Base-by-base conservation (phyloP, 2,888 invertebrate species). In the Pseudanteris insignis region DNA sequence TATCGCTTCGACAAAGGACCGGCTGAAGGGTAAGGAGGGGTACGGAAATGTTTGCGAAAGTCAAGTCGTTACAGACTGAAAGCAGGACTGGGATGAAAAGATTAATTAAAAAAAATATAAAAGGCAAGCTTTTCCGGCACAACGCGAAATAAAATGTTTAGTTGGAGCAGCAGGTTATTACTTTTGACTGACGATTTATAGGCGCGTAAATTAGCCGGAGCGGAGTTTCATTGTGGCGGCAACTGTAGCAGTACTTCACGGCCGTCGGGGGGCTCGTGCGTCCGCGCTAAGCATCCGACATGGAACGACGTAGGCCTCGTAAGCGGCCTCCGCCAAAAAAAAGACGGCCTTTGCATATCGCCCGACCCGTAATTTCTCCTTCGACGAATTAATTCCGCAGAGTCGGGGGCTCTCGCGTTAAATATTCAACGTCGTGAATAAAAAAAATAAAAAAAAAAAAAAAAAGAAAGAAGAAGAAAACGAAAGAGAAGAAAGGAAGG, bases 191-290 rank as follows among this genome's bases (percentile, higher is more conserved):
- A 33, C 14, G 33, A 14, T 14, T 21, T 21, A 21, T 7, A 7
- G 7, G 21, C 34, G 47, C 47, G 57, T 48, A 57, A 57, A 57
- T 57, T 57, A 57, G 57, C 48, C 48, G 48, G 32, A 48, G 41
- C 43, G 7, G 36, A 32, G 40, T 47, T 38, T 47, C 34, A 40
- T 40, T 47, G 46, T 47, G 47, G 32, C 28, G 15, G 29, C 30
- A 26, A 38, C 15, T 38, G 54, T 11, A 26, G 24, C 43, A 25
- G n/a, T n/a, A n/a, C n/a, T n/a, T n/a, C n/a, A n/a, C 33, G 11
- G 36, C 29, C 51, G 41, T 46, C 54, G 21, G 30, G 40, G 40
- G 36, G 28, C 18, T 43, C 36, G 41, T 43, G 43, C 29, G 33
- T 7, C 21, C n/a, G n/a, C n/a, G n/a, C n/a, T n/a, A n/a, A n/a